Evolutionary conservation across 1,140 invertebrate genomes (phyloP).

Genomic region (Musca vetustissima): DNA sequence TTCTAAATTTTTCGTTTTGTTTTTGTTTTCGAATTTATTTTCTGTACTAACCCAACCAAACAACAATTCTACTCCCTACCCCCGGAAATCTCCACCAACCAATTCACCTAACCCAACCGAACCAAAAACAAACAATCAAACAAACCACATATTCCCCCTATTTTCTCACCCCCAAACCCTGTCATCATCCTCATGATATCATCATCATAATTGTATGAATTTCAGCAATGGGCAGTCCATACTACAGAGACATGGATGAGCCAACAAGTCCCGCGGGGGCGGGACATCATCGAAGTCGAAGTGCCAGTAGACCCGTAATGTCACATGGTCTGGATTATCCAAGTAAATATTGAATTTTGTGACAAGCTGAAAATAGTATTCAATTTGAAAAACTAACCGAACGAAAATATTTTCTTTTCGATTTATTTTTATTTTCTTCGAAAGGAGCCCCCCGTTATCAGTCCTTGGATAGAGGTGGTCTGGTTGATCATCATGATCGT

Average conservation of each 20-base stretch:
- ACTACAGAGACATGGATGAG: constrained; percentile 74
- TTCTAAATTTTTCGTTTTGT: constrained; percentile 24
- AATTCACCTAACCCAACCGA: constrained; percentile 26
- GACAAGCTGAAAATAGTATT: not conserved
- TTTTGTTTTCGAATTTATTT: constrained; percentile 20
- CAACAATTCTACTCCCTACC: not conserved
- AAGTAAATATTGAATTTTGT: constrained; percentile 39
- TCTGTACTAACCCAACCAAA: not conserved
- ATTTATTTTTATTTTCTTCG: not conserved
- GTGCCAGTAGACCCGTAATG: constrained; percentile 62
- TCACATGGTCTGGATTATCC: constrained; percentile 58
- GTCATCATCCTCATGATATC: constrained; percentile 58
- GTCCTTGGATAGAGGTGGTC: constrained; percentile 71
- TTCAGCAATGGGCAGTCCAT: constrained; percentile 63
- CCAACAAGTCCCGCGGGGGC: constrained; percentile 71
- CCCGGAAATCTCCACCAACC: constrained; percentile 2
- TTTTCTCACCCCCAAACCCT: constrained; percentile 37
- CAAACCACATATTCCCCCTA: constrained; percentile 60
- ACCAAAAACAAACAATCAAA: constrained; percentile 59
- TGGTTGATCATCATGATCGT: constrained; percentile 66
- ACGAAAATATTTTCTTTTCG: not conserved
- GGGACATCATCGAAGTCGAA: constrained; percentile 65
- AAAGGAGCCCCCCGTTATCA: constrained; percentile 67
- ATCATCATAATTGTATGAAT: constrained; percentile 60
- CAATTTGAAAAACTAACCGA: not conserved